phyloP scores from a whole-genome alignment of 2,113 vertebrate genomes.

The Sander vitreus region DNA sequence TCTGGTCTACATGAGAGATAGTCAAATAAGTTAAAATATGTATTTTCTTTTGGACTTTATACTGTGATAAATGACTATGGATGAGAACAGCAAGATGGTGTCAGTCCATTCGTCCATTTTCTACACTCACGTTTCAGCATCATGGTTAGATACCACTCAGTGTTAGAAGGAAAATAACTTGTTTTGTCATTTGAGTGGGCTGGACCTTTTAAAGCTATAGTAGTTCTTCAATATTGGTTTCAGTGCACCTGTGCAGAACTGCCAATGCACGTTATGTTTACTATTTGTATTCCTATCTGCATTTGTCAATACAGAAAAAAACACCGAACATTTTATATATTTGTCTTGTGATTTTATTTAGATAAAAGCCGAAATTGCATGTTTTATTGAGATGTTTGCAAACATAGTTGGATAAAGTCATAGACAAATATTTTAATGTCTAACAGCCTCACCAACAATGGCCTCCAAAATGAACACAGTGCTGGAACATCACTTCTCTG shows the following conservation, averaged over 20 bases:
- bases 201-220: background rate
- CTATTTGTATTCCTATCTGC: background rate
- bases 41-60: constrained; percentile 17
- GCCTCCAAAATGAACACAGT: background rate
- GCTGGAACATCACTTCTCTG: background rate
- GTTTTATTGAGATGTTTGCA: background rate
- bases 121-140: background rate
- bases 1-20: constrained; percentile 10
- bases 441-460: background rate
- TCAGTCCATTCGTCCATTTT: background rate
- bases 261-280: background rate
- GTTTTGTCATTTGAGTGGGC: background rate
- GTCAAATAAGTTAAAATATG: constrained; percentile 2
- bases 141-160: background rate
- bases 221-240: background rate
- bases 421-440: background rate
- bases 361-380: background rate
- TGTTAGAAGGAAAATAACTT: background rate
- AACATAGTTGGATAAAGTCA: background rate
- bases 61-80: constrained; percentile 6
- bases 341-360: background rate
- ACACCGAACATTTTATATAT: no score
- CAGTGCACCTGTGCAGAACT: background rate
- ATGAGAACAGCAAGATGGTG: background rate
- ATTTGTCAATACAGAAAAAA: background rate